Conservation (phyloP, 2,797 vertebrate species). For the Gymnoscopelus microlampas region DNA sequence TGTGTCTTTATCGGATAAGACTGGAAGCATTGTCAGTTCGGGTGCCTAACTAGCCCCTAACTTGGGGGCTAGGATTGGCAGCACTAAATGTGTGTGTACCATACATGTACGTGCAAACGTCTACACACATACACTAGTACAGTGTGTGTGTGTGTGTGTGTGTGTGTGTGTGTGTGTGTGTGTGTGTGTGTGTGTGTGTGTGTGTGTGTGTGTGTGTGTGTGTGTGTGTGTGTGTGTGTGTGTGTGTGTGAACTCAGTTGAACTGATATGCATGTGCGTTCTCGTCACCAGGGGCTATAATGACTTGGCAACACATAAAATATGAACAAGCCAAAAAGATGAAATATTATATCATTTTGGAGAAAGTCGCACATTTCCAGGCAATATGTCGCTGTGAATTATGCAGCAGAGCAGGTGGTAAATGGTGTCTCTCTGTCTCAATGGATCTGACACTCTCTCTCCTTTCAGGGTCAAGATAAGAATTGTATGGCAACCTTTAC, state of each 20-base stretch:
- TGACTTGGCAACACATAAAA: slow-evolving; percentile 67
- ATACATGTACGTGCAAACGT: background rate
- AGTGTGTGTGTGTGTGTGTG: background rate
- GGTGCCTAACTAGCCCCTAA: too few species aligned
- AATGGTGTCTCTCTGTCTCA: slow-evolving; percentile 57
- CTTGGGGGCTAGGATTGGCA: background rate
- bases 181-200: slow-evolving; percentile 14
- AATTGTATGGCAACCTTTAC: slow-evolving; percentile 51
- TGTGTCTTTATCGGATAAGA: slow-evolving; percentile 20
- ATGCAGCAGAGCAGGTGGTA: slow-evolving; percentile 69
- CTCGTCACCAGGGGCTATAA: background rate
- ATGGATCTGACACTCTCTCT: slow-evolving; percentile 50
- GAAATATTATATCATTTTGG: slow-evolving; percentile 71
- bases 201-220: background rate
- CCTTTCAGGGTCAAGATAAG: slow-evolving; percentile 58
- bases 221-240: background rate
- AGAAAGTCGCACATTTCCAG: slow-evolving; percentile 48
- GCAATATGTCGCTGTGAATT: slow-evolving; percentile 73
- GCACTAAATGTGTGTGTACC: background rate
- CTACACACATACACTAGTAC: slow-evolving; percentile 9
- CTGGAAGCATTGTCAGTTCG: slow-evolving; percentile 16
- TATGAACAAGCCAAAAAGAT: slow-evolving; percentile 63
- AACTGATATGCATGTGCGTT: slow-evolving; percentile 27
- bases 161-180: background rate
- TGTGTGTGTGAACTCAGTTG: background rate